phyloP scores from a whole-genome alignment of 2,797 vertebrate genomes.

The Cottoperca gobio region DNA sequence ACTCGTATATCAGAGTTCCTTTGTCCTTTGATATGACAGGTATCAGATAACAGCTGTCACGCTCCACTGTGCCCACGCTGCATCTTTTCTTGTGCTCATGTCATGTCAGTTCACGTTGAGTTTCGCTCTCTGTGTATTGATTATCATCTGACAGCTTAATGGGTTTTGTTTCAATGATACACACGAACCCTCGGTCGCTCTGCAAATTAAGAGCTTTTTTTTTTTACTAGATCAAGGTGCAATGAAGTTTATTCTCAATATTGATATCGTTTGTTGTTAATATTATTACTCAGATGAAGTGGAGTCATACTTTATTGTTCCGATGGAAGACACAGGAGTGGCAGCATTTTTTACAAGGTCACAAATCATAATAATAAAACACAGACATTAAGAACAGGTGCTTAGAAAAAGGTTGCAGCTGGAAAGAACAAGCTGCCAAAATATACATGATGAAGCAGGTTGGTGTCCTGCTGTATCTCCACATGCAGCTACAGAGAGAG shows the following conservation, averaged over 20 bases:
- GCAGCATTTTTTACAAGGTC: background rate
- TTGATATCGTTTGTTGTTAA: conserved; percentile 26
- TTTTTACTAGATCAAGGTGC: conserved; percentile 28
- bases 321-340: background rate
- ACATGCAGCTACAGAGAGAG: background rate
- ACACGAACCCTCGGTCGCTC: conserved; percentile 22
- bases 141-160: conserved; percentile 66
- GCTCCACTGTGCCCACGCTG: conserved; percentile 46
- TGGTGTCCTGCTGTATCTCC: background rate
- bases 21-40: conserved; percentile 75
- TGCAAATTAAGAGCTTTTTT: conserved; percentile 33
- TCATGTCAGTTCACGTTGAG: conserved; percentile 60
- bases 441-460: background rate
- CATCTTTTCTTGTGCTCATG: conserved; percentile 47
- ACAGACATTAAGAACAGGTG: background rate
- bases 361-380: background rate
- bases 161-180: conserved; percentile 46
- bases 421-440: background rate
- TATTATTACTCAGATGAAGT: conserved; percentile 2
- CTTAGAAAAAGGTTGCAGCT: background rate
- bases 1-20: conserved; percentile 60
- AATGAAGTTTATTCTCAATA: conserved; percentile 17
- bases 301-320: conserved; percentile 1
- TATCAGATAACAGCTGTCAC: conserved; percentile 75
- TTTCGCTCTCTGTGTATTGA: conserved; percentile 51